Evolutionary conservation across 1,140 invertebrate species (phyloP).

Genomic region (Rhizoglyphus robini): DNA sequence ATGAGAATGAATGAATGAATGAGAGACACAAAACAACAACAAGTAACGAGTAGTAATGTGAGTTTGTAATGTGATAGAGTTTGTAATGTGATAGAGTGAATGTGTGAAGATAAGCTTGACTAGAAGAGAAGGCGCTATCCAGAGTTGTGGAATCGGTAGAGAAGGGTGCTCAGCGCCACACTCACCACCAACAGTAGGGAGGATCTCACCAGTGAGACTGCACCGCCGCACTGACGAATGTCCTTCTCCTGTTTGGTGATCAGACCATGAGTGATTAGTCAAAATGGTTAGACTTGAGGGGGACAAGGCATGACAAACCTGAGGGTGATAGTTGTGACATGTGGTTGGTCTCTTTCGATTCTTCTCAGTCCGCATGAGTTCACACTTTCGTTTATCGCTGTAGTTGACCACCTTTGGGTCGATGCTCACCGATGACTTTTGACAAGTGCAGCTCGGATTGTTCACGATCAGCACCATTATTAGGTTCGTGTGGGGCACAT

Average conservation of each 20-base stretch:
- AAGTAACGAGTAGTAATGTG: too few species aligned
- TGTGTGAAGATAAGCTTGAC: too few species aligned
- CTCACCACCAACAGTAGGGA: too few species aligned
- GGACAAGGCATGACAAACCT: constrained; percentile 40
- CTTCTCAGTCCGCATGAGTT: constrained; percentile 38
- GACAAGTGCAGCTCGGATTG: constrained; percentile 71
- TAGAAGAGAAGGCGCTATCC: too few species aligned
- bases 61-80: too few species aligned
- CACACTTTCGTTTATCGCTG: constrained; percentile 27
- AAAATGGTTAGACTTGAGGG: neutral
- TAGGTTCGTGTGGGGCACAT: constrained; percentile 76
- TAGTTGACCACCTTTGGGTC: constrained; percentile 53
- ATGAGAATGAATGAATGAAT: too few species aligned
- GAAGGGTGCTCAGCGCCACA: too few species aligned
- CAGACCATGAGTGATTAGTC: neutral
- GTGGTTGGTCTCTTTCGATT: constrained; percentile 49
- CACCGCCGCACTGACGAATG: constrained; percentile 9
- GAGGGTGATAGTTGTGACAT: constrained; percentile 75
- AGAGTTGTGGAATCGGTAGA: too few species aligned
- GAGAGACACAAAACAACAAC: too few species aligned
- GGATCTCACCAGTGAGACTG: too few species aligned
- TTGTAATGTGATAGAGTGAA: too few species aligned
- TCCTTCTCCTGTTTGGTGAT: constrained; percentile 4
- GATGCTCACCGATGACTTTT: constrained; percentile 64
- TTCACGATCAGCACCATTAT: constrained; percentile 73